phyloP scores from a whole-genome alignment of 2,888 invertebrate genomes.

The Lycocerus yunnanus region DNA sequence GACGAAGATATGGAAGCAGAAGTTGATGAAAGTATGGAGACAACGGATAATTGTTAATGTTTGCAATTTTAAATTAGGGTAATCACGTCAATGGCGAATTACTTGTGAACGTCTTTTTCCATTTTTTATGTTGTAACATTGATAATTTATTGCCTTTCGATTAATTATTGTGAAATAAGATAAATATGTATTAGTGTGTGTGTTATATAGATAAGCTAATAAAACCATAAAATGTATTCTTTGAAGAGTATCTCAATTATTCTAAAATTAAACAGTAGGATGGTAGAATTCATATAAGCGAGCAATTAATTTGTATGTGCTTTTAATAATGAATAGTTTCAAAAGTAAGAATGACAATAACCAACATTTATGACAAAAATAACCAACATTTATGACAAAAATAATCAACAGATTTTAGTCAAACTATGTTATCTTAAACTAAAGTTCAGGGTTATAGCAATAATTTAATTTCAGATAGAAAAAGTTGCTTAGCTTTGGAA shows the following conservation, averaged over 20 bases:
- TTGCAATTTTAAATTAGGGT: background rate
- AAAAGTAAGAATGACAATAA: no score
- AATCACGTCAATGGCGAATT: background rate
- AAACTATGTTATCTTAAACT: no score
- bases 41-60: constrained; percentile 46
- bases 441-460: no score
- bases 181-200: background rate
- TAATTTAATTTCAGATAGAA: no score
- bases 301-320: no score
- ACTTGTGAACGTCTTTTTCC: background rate
- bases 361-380: no score
- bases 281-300: no score
- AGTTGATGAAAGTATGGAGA: constrained; percentile 62
- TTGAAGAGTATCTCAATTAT: background rate
- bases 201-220: background rate
- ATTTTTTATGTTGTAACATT: background rate
- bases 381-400: no score
- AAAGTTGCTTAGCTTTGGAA: no score
- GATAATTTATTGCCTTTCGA: background rate
- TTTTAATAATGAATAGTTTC: no score
- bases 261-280: background rate
- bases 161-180: background rate
- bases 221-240: background rate
- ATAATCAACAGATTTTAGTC: no score
- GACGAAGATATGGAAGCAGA: constrained; percentile 71